These are phyloP conservation scores for Electrona antarctica DNA, from an alignment of 2,113 vertebrate species.

Conservation along the genomic window DNA sequence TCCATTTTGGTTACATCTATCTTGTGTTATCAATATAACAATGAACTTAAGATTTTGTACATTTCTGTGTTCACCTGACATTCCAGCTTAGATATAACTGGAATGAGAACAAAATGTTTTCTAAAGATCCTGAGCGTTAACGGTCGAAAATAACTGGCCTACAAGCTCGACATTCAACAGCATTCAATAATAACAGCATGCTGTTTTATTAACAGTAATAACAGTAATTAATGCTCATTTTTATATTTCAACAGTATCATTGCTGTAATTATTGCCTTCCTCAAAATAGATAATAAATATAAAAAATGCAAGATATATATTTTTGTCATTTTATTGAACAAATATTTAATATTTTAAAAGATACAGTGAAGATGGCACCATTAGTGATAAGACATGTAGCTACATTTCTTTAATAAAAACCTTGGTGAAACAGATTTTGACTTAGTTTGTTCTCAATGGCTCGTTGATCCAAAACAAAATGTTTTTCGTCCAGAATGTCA, in stretches of 20 bases:
- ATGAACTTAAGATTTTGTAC: no score
- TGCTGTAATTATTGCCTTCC: neutral
- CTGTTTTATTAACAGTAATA: no score
- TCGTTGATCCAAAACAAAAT: slow-evolving; percentile 7
- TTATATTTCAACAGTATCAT: no score
- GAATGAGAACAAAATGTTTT: neutral
- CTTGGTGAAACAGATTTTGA: slow-evolving; percentile 14
- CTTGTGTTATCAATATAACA: neutral
- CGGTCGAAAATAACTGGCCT: neutral
- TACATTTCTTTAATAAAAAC: slow-evolving; percentile 46
- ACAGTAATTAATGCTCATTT: no score
- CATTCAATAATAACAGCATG: no score
- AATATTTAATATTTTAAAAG: slow-evolving; percentile 27
- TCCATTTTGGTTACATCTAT: neutral
- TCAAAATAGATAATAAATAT: neutral
- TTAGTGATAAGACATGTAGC: neutral
- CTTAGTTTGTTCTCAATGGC: neutral
- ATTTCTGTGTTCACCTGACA: no score
- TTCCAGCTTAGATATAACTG: no score
- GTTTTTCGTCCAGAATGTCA: slow-evolving; percentile 1
- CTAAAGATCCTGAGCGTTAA: no score
- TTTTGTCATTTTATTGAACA: slow-evolving; percentile 21
- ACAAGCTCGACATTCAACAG: no score
- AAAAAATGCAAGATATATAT: neutral
- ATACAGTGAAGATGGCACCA: slow-evolving; percentile 27